These are phyloP conservation scores for Catostylus mosaicus DNA, from an alignment of 30 jellyfish, hydroid and myxozoan species.

Conservation along the genomic window DNA sequence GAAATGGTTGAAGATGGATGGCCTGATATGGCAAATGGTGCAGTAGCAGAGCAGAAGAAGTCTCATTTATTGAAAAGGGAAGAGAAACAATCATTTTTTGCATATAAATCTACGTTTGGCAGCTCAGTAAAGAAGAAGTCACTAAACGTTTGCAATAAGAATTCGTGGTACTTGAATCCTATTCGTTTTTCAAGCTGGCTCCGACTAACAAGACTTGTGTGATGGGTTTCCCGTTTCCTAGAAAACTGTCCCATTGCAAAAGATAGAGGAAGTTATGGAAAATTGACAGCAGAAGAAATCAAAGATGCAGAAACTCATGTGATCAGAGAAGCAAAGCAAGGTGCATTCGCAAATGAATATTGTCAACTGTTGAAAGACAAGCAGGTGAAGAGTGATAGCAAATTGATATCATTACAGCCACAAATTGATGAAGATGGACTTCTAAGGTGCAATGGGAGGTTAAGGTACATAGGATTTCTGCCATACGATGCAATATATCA, in stretches of 20 bases:
- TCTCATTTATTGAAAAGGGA: background rate
- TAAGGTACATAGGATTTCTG: no score
- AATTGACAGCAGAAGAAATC: slow-evolving; percentile 43
- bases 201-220: slow-evolving; percentile 2
- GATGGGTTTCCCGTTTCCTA: slow-evolving; percentile 13
- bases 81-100: background rate
- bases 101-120: background rate
- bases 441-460: slow-evolving; percentile 61
- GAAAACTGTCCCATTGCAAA: background rate
- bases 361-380: background rate
- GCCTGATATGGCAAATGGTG: background rate
- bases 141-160: background rate
- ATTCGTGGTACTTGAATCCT: background rate
- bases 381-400: slow-evolving; percentile 15
- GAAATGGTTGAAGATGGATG: background rate
- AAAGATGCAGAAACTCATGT: slow-evolving; percentile 20
- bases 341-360: slow-evolving; percentile 19
- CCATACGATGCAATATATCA: slow-evolving; percentile 50
- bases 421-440: slow-evolving; percentile 50
- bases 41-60: background rate
- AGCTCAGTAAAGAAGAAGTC: background rate
- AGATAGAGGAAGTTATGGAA: slow-evolving; percentile 3
- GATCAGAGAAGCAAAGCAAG: slow-evolving; percentile 29
- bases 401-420: background rate
- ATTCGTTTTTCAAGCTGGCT: background rate